These are phyloP conservation scores for Gopherus evgoodei DNA, from an alignment of 2,113 vertebrate genomes.

Conservation along the genomic window DNA sequence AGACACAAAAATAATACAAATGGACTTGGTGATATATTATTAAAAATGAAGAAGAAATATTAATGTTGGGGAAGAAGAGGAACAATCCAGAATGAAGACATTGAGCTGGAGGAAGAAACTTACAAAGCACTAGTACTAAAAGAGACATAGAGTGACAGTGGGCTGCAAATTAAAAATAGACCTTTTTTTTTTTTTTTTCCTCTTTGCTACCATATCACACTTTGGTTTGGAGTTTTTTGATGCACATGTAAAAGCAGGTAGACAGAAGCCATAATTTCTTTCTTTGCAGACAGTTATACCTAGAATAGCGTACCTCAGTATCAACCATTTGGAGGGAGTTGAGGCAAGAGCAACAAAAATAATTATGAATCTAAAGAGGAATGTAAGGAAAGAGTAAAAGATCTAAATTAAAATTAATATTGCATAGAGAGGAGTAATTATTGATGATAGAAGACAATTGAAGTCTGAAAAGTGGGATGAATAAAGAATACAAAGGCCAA, in stretches of 20 bases:
- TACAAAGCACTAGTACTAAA: neutral
- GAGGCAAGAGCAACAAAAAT: neutral
- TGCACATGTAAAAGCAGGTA: neutral
- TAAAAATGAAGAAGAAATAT: too few species aligned
- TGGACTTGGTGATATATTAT: neutral
- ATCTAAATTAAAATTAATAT: neutral
- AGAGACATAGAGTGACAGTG: accelerated
- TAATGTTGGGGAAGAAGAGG: too few species aligned
- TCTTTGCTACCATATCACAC: neutral
- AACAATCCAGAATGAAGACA: too few species aligned
- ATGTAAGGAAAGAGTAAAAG: neutral
- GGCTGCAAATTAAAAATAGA: neutral
- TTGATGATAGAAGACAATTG: neutral
- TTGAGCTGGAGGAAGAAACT: neutral
- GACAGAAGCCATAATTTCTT: neutral
- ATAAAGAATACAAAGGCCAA: neutral
- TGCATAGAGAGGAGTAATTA: neutral
- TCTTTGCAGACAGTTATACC: neutral
- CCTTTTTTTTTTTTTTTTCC: neutral
- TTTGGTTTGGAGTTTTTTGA: neutral
- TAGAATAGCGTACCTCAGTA: neutral
- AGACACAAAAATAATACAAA: neutral
- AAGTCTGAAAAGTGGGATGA: neutral
- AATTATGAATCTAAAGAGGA: neutral
- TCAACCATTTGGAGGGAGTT: neutral